Base-by-base conservation (phyloP, 2,888 invertebrate species). In the Drosophila kambysellisi region DNA sequence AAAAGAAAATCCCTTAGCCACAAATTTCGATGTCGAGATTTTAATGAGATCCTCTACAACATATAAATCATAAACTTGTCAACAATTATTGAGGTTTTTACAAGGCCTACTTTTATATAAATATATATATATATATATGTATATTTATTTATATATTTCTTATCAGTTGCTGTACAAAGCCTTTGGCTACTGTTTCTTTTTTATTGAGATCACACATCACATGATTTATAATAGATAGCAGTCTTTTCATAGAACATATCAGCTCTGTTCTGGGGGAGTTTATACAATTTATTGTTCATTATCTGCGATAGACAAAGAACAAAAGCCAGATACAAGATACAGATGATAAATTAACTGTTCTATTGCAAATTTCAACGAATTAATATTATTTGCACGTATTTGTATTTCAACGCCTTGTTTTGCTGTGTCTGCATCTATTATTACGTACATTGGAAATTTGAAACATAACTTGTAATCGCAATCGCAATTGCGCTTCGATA, bases 361-460 rank as follows among this genome's bases (percentile, higher is more conserved):
- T 58, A 46, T 39, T 52, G 58, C 46, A 59, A 59, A 59, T 48
- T 15, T 35, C 53, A 39, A 64, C 63, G 43, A 41, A 30, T 17
- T 3, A 65, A 70, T 72, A 56, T 72, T 65, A 53, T 58, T 74
- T 74, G 68, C 62, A 68, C 62, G 60, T 66, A 79, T 68, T 78
- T 75, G 70, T 67, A 75, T 53, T 50, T 17, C 29, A 50, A 50
- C 15, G 5, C 29, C 29, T 9, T 9, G 29, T 30, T 8, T 8
- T 17, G 6, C n/a, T 17, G 11, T 25, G 25, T 8, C 46, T 46
- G 46, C 25, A 17, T 30, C 25, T 30, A 30, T 17, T 50, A 50
- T 50, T 29, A 35, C 46, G 0, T 63, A 11, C 50, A 29, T 43
- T n/a, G 4, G 66, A 58, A 58, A 66, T 58, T 62, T 71, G 51